phyloP scores from a whole-genome alignment of 2,797 vertebrate species.

The Lepilemur septentrionalis region DNA sequence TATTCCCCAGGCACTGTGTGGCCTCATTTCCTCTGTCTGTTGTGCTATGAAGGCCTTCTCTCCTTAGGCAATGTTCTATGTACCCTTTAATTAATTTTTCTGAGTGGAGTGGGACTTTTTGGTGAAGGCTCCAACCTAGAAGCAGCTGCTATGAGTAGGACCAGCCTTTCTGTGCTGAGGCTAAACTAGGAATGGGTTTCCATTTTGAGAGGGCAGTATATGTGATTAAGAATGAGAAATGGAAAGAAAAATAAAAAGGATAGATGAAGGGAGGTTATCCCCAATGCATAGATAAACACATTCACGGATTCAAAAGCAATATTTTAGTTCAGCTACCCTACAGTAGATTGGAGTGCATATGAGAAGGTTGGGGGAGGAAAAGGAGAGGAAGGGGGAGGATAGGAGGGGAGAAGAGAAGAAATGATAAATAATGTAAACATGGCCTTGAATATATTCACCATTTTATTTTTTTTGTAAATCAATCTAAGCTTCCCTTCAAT shows the following conservation, averaged over 20 bases:
- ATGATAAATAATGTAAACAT: conserved; percentile 2
- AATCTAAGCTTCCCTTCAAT: not conserved
- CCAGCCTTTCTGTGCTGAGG: not conserved
- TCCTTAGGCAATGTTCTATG: not conserved
- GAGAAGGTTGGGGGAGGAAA: not conserved
- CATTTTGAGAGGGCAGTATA: not conserved
- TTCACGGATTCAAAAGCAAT: not conserved
- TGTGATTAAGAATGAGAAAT: not conserved
- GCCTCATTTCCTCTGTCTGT: not conserved
- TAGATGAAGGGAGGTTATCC: not conserved
- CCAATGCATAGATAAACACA: not conserved
- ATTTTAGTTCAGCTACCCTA: not conserved
- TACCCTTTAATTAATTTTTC: not conserved
- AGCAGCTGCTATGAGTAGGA: not conserved
- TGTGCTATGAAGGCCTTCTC: not conserved
- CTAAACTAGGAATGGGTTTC: not conserved
- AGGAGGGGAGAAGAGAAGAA: not conserved
- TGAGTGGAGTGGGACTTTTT: not conserved
- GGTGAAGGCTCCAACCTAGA: not conserved
- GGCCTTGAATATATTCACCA: not conserved
- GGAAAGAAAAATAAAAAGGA: not conserved
- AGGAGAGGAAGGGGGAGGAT: not conserved
- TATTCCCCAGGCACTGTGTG: not conserved
- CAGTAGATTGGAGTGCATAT: not conserved
- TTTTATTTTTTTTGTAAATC: not conserved